Conservation (phyloP, 2,888 invertebrate genomes). For the Eutolmus rufibarbis region DNA sequence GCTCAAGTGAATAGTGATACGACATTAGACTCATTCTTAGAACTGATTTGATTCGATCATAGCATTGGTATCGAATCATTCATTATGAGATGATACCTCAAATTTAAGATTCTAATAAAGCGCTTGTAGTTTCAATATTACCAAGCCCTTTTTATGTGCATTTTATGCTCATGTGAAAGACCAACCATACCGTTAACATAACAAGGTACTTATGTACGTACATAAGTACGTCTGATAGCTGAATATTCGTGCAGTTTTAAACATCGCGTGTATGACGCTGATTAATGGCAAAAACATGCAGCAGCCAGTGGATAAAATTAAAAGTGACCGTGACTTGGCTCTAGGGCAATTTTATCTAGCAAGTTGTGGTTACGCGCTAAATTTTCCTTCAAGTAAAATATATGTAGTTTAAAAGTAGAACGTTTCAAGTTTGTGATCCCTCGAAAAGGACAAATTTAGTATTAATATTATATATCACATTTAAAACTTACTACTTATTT, state of each 20-base stretch:
- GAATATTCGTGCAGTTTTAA: not conserved
- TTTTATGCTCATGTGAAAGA: not conserved
- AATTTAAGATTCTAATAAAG: not conserved
- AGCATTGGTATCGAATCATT: no score
- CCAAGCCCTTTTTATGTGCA: not conserved
- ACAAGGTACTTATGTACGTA: not conserved
- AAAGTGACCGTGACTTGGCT: not conserved
- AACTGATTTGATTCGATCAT: no score
- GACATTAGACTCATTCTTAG: not conserved
- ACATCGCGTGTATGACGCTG: not conserved
- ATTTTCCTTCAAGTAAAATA: no score
- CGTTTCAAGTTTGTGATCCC: no score
- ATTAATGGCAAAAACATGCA: not conserved
- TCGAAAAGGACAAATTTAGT: no score
- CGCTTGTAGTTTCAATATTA: no score
- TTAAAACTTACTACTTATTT: no score
- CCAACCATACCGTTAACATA: not conserved
- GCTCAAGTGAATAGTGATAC: not conserved
- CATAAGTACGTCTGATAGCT: not conserved
- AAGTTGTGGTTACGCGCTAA: not conserved
- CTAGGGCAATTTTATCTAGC: not conserved
- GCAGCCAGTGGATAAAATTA: not conserved
- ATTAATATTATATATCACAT: no score
- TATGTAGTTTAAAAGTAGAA: no score
- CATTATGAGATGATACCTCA: no score